These are phyloP conservation scores for Cottoperca gobio DNA, from an alignment of 2,797 vertebrate species.

Conservation along the genomic window DNA sequence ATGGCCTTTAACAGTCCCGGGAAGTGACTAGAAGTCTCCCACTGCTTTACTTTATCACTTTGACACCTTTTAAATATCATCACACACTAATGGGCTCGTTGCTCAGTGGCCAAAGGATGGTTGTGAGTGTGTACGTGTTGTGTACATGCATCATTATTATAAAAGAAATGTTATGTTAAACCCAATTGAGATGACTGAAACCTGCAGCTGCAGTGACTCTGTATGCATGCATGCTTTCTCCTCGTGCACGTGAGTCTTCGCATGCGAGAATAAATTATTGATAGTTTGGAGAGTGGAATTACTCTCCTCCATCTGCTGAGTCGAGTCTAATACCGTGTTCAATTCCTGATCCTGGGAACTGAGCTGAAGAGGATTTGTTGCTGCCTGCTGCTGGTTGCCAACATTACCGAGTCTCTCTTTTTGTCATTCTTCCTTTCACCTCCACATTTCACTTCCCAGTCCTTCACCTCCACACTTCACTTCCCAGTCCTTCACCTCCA, in stretches of 20 bases:
- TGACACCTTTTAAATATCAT: slow-evolving; percentile 60
- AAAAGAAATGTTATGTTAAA: no score
- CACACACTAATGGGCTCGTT: slow-evolving; percentile 40
- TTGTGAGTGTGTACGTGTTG: slow-evolving; percentile 6
- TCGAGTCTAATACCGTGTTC: slow-evolving; percentile 50
- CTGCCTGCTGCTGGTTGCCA: not conserved
- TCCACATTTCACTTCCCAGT: no score
- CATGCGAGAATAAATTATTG: slow-evolving; percentile 64
- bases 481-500: no score
- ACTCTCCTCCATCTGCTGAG: slow-evolving; percentile 12
- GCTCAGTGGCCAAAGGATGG: slow-evolving; percentile 5
- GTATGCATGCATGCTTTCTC: slow-evolving; percentile 12
- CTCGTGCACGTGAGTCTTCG: slow-evolving; percentile 24
- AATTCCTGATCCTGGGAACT: slow-evolving; percentile 6
- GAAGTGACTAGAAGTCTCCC: slow-evolving; percentile 40
- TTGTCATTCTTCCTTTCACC: not conserved
- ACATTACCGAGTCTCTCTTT: not conserved
- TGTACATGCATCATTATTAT: not conserved
- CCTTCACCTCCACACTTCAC: no score
- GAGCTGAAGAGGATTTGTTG: not conserved
- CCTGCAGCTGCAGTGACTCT: no score
- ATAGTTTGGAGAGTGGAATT: slow-evolving; percentile 29
- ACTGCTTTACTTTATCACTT: slow-evolving; percentile 45
- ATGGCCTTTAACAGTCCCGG: slow-evolving; percentile 33
- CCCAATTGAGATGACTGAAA: not conserved